phyloP scores from a whole-genome alignment of 2,113 vertebrate species.

The Pedetes capensis region DNA sequence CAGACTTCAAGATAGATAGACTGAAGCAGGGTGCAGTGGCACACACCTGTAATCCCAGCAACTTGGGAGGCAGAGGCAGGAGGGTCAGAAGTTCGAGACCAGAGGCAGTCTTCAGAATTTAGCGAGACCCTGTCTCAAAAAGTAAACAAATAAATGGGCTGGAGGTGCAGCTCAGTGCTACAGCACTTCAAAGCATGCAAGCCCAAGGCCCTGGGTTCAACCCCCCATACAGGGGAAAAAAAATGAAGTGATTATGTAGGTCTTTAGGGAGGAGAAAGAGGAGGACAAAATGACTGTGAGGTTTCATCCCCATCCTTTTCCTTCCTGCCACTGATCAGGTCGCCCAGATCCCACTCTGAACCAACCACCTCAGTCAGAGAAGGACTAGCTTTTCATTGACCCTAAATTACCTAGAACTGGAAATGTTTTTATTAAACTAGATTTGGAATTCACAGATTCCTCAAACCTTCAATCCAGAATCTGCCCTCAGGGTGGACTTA shows the following conservation, averaged over 20 bases:
- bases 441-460: slow-evolving; percentile 10
- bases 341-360: neutral
- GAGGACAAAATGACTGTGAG: neutral
- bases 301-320: neutral
- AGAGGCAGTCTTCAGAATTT: too few relatives aligned
- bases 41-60: too few relatives aligned
- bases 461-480: slow-evolving; percentile 15
- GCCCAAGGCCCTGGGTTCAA: too few relatives aligned
- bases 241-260: neutral
- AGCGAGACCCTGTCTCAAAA: too few relatives aligned
- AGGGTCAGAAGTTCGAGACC: too few relatives aligned
- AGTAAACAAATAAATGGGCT: too few relatives aligned
- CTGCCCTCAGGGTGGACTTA: neutral
- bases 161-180: too few relatives aligned
- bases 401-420: neutral
- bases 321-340: neutral
- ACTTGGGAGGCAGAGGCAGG: too few relatives aligned
- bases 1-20: neutral
- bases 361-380: neutral
- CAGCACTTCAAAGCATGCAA: too few relatives aligned
- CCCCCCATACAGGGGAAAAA: too few relatives aligned
- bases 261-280: neutral
- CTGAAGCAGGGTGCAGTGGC: too few relatives aligned
- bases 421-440: slow-evolving; percentile 38
- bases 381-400: neutral